A percentile compares a stretch with the other conserved stretches of the same genome.
Conservation (phyloP, 2,888 invertebrate genomes). For the Perizoma affinitatum region DNA sequence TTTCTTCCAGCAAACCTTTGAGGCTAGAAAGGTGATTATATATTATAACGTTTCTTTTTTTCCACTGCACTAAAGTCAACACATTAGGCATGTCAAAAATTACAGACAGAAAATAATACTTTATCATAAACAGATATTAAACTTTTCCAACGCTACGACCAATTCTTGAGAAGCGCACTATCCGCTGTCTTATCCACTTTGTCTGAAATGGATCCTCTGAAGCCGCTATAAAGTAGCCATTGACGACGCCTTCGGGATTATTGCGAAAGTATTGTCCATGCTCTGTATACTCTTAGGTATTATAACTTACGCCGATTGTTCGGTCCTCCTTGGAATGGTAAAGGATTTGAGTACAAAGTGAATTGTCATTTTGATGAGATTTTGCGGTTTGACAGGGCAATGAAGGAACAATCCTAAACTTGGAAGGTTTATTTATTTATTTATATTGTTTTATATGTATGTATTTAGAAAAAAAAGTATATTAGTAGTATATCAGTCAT, state of each 20-base stretch:
- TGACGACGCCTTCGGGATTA: constrained; percentile 43
- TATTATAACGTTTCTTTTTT: too few species aligned
- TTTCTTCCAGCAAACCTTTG: too few species aligned
- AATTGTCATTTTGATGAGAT: constrained; percentile 13
- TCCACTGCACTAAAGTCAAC: too few species aligned
- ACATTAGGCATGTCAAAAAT: too few species aligned
- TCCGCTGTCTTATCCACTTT: constrained; percentile 47
- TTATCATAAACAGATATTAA: too few species aligned
- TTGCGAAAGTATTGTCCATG: constrained; percentile 41
- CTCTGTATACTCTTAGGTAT: constrained; percentile 15
- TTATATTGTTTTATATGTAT: too few species aligned
- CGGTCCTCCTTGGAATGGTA: background rate
- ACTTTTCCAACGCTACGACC: constrained; percentile 23
- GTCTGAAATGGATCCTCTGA: constrained; percentile 48
- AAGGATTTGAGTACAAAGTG: constrained; percentile 6
- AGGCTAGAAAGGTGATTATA: too few species aligned
- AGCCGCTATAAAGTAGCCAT: constrained; percentile 48
- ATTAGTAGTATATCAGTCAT: too few species aligned
- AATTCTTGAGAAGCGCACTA: constrained; percentile 34
- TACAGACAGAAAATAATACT: too few species aligned
- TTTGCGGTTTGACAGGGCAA: background rate
- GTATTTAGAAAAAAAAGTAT: too few species aligned
- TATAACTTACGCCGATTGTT: constrained; percentile 13
- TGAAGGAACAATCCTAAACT: too few species aligned
- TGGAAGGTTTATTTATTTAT: too few species aligned